Percentiles rank a stretch among this genome's conserved stretches.
Evolutionary conservation across 2,113 vertebrate genomes (phyloP).

Genomic region (Archilochus colubris): DNA sequence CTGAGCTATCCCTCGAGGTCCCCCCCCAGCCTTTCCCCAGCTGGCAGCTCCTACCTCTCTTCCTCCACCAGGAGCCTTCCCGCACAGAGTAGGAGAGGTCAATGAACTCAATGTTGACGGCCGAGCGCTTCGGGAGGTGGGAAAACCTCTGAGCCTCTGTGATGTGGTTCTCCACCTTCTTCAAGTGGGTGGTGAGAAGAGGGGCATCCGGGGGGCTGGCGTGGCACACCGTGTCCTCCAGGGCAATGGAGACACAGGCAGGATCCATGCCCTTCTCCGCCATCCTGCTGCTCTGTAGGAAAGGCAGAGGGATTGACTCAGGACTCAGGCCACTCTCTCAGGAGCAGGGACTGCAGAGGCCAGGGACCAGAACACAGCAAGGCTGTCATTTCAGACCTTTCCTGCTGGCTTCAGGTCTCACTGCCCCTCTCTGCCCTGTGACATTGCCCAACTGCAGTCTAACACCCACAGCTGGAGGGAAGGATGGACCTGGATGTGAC

Average conservation of each 20-base stretch:
- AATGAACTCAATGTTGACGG: conserved; percentile 93
- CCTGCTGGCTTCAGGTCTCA: background rate
- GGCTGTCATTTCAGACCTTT: background rate
- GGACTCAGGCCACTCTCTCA: background rate
- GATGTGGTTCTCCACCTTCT: conserved; percentile 99
- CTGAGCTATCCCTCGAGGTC: background rate
- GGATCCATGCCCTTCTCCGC: conserved; percentile 84
- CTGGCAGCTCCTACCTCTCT: conserved; percentile 82
- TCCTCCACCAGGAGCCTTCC: conserved; percentile 94
- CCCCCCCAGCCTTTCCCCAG: background rate
- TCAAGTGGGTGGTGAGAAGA: conserved; percentile 90
- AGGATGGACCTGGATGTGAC: background rate
- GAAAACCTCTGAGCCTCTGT: conserved; percentile 96
- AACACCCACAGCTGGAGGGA: background rate
- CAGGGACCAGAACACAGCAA: background rate
- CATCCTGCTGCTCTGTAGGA: conserved; percentile 78
- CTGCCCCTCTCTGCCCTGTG: background rate
- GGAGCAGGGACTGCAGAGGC: background rate
- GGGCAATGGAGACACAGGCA: conserved; percentile 83
- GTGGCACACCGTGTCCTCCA: conserved; percentile 88
- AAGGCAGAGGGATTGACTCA: background rate
- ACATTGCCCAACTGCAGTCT: background rate
- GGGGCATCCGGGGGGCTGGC: conserved; percentile 81
- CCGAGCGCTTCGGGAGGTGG: conserved; percentile 93
- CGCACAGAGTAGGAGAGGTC: conserved; percentile 95